Percentiles rank a stretch among this genome's conserved stretches.
Conservation (phyloP, 2,888 invertebrate genomes). For the Habrosyne pyritoides region DNA sequence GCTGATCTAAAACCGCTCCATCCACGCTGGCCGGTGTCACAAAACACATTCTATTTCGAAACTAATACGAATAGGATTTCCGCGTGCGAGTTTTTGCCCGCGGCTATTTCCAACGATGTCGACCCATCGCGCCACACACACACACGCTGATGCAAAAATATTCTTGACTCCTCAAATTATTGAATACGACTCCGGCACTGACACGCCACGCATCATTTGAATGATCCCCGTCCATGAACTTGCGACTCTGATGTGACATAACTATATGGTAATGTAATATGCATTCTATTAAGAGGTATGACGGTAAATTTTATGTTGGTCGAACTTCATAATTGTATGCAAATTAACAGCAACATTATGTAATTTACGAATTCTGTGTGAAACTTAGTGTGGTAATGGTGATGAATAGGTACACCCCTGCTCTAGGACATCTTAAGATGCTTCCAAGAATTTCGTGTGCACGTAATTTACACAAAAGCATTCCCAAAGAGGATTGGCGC, state of each 20-base stretch:
- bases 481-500: too few relatives aligned
- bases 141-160: slow-evolving; percentile 12
- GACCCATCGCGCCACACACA: slow-evolving; percentile 18
- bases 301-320: not conserved
- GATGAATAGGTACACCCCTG: too few relatives aligned
- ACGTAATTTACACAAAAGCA: too few relatives aligned
- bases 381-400: too few relatives aligned
- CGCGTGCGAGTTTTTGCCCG: slow-evolving; percentile 55
- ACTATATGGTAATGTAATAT: not conserved
- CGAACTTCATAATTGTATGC: not conserved
- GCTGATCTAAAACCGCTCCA: not conserved
- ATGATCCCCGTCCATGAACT: slow-evolving; percentile 6
- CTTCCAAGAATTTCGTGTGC: too few relatives aligned
- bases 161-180: slow-evolving; percentile 8
- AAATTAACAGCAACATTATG: not conserved
- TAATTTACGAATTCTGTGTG: too few relatives aligned
- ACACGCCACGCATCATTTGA: not conserved
- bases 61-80: slow-evolving; percentile 56
- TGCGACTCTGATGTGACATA: not conserved
- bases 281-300: not conserved
- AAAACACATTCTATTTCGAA: slow-evolving; percentile 48
- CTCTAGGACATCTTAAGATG: too few relatives aligned
- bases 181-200: not conserved
- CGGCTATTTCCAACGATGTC: slow-evolving; percentile 53
- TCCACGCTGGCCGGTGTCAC: not conserved